A percentile compares a stretch with the other conserved stretches of the same genome.
phyloP scores from a whole-genome alignment of 2,888 invertebrate species.

The Scaptomyza tumidula region DNA sequence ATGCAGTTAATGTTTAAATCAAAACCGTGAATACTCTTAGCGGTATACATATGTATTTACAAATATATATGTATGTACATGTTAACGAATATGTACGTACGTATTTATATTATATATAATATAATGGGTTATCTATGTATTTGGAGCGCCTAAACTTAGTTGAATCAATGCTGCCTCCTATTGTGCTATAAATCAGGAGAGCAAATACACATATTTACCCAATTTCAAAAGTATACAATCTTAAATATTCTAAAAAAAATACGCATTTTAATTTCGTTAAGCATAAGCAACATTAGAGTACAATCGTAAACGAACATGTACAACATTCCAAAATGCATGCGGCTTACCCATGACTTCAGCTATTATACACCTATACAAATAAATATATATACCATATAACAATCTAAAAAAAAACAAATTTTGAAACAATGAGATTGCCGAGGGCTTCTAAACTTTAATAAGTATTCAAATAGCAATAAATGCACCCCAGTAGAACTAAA shows the following conservation, averaged over 20 bases:
- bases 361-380: conserved; percentile 6
- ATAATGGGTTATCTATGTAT: conserved; percentile 1
- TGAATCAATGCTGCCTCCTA: conserved; percentile 1
- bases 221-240: conserved; percentile 14
- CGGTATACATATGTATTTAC: conserved; percentile 8
- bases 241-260: conserved; percentile 14
- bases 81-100: conserved; percentile 4
- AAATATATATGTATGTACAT: conserved; percentile 6
- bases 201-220: conserved; percentile 8
- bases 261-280: conserved; percentile 4
- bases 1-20: conserved; percentile 83
- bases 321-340: conserved; percentile 16
- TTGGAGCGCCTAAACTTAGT: conserved; percentile 5
- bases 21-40: conserved; percentile 1
- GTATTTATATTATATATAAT: conserved; percentile 1
- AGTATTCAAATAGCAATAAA: conserved; percentile 9
- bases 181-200: conserved; percentile 7
- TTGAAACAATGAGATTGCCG: neutral
- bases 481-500: neutral
- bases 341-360: conserved; percentile 18
- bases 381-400: neutral
- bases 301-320: neutral
- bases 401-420: neutral
- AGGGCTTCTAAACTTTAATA: conserved; percentile 1
- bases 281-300: conserved; percentile 3